phyloP scores from a whole-genome alignment of 2,888 invertebrate species.

The Mystacides longicornis region DNA sequence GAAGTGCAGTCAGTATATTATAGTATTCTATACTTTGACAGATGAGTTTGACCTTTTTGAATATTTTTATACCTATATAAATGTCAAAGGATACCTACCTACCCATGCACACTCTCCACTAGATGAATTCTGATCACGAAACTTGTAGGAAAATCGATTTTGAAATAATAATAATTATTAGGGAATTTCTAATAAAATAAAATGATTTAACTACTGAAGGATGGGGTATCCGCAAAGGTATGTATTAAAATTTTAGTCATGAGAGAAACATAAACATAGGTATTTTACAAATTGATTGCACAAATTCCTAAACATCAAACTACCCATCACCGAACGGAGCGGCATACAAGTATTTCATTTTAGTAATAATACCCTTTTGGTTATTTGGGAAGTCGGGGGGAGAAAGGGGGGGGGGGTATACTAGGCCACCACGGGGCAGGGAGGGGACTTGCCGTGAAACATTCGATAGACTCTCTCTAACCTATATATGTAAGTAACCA shows the following conservation, averaged over 20 bases:
- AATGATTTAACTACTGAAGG: not conserved
- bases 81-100: too few species aligned
- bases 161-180: not conserved
- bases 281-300: slow-evolving; percentile 10
- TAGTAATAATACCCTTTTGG: not conserved
- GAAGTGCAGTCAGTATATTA: too few species aligned
- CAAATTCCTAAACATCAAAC: slow-evolving; percentile 13
- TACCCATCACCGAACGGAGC: slow-evolving; percentile 1
- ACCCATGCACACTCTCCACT: too few species aligned
- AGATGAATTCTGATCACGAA: too few species aligned
- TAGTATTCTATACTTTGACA: too few species aligned
- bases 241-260: not conserved
- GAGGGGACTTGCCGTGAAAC: not conserved
- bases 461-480: not conserved
- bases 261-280: not conserved
- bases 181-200: not conserved
- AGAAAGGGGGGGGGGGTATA: not conserved
- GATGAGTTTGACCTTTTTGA: too few species aligned
- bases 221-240: not conserved
- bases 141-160: not conserved
- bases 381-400: not conserved
- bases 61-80: too few species aligned
- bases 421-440: not conserved
- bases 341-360: slow-evolving; percentile 14
- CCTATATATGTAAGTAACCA: not conserved